Base-by-base conservation (phyloP, 1,140 invertebrate genomes). In the Odontomachus brunneus region DNA sequence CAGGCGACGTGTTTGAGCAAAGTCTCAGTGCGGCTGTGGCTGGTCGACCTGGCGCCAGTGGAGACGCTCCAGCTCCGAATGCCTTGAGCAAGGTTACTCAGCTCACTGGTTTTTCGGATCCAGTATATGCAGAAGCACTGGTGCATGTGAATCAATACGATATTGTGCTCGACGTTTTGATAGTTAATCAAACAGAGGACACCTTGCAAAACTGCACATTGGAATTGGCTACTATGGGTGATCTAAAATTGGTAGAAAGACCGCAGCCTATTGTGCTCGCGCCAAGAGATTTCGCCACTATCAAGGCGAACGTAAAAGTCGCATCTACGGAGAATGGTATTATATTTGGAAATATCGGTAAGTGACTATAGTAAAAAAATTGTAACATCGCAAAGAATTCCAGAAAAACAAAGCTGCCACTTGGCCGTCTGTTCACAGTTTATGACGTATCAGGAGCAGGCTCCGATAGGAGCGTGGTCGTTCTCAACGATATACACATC, bases 101-200 rank as follows among this genome's bases (percentile, higher is more conserved):
- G 93, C 95, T 99, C 82, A 99, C 99, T n/a, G 99, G 99, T 22
- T 99, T 99, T 94, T 99, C 98, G 0, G 99, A 99, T 95, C 99
- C 99, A 0, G 98, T 99, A 55, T 99, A 99, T 94, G 97, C 99
- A 14, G 99, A 99, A 94, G 99, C 99, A 24, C 99, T 99, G 92
- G 99, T 99, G 0, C 97, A 99, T 93, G 99, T 99, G 67, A 99
- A 99, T 94, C 99, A 99, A 94, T 99, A 99, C 93, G 98, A 99
- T 90, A 99, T 99, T 90, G 98, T 99, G 49, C 94, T 99, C n/a
- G 98, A 99, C 94, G 98, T 99, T 19, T 95, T 99, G 11, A 97
- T 99, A 85, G 99, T 99, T 0, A 99, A 99, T 94, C 99, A 99
- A 95, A 99, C 99, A 92, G 95, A 95, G 80, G 99, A 99, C 92